Evolutionary conservation across 2,797 vertebrate genomes (phyloP).

Genomic region (Fratercula arctica): DNA sequence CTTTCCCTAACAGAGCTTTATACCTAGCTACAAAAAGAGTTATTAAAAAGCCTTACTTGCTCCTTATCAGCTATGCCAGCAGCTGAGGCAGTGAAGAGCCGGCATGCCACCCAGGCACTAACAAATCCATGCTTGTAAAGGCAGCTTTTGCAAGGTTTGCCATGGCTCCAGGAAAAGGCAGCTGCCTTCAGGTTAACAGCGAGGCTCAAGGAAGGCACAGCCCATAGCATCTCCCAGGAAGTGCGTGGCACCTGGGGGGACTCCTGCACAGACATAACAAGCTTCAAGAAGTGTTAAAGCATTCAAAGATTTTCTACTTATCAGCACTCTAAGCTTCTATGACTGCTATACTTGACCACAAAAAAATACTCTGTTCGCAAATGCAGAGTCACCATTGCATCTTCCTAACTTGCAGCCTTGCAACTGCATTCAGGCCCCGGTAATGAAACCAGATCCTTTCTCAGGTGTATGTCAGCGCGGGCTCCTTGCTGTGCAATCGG

Average conservation of each 20-base stretch:
- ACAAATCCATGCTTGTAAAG: not conserved
- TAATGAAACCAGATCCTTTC: not conserved
- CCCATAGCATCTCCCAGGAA: not conserved
- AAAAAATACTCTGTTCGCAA: not conserved
- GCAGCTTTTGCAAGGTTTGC: not conserved
- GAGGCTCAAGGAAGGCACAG: not conserved
- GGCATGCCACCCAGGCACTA: too few relatives aligned
- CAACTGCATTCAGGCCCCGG: not conserved
- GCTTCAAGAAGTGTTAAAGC: not conserved
- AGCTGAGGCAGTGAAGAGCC: not conserved
- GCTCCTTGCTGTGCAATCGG: not conserved
- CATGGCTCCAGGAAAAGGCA: not conserved
- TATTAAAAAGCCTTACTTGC: constrained; percentile 5
- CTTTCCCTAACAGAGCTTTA: not conserved
- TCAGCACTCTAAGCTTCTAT: not conserved
- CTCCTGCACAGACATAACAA: not conserved
- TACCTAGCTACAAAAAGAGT: not conserved
- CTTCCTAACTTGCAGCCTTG: not conserved
- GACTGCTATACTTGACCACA: not conserved
- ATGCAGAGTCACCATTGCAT: not conserved
- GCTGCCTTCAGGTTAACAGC: not conserved
- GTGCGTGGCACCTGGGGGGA: not conserved
- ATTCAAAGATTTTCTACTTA: not conserved
- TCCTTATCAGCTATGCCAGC: not conserved
- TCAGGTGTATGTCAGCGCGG: rapidly evolving